These are phyloP conservation scores for Antechinus flavipes DNA, from an alignment of 2,113 vertebrate species.

Conservation along the genomic window DNA sequence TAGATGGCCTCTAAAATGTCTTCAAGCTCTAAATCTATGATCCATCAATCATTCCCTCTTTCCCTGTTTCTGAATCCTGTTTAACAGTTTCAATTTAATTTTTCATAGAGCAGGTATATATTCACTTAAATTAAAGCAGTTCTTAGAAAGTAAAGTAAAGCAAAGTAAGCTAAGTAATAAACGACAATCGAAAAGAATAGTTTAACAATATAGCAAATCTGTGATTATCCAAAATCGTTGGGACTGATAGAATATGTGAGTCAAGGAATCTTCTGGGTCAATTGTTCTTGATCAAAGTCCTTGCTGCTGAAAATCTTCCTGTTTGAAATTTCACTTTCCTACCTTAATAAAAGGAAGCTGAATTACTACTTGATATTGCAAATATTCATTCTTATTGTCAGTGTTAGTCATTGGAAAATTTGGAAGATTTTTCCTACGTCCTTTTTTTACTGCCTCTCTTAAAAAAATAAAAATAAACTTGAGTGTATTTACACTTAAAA, in stretches of 20 bases:
- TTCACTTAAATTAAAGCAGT: slow-evolving; percentile 42
- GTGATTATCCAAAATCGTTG: slow-evolving; percentile 16
- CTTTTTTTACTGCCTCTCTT: background rate
- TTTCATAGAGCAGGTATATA: background rate
- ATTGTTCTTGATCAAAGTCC: background rate
- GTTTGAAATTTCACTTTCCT: background rate
- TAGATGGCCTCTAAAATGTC: background rate
- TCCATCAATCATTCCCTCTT: background rate
- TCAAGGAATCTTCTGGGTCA: background rate
- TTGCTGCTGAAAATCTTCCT: background rate
- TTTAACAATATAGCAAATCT: slow-evolving; percentile 30
- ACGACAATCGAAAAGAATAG: background rate
- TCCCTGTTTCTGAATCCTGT: background rate
- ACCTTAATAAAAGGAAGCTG: background rate
- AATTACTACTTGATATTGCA: background rate
- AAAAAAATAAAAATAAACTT: background rate
- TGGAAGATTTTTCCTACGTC: background rate
- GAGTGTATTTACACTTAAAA: background rate
- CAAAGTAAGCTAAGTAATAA: slow-evolving; percentile 45
- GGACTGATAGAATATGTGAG: background rate
- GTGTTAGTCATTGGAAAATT: background rate
- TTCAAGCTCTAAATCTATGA: background rate
- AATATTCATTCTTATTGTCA: background rate
- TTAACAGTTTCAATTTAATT: background rate
- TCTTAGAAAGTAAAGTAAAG: background rate